Conservation (phyloP, 2,888 invertebrate species). For the Plagiodera versicolora region DNA sequence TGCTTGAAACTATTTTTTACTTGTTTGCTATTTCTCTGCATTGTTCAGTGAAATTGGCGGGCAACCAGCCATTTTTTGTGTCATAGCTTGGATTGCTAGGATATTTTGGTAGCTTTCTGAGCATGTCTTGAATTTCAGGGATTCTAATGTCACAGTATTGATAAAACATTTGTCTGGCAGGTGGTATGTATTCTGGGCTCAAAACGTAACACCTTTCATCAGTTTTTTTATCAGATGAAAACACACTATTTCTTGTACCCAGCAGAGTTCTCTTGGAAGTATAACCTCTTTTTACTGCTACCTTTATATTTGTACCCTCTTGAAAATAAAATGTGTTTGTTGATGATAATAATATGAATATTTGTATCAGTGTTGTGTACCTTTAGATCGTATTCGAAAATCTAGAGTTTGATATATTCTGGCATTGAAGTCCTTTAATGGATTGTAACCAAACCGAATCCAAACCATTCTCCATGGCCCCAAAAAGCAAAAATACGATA, state of each 20-base stretch:
- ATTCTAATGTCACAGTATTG: conserved; percentile 83
- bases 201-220: conserved; percentile 62
- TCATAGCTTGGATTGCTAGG: conserved; percentile 66
- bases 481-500: conserved; percentile 82
- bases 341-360: background rate
- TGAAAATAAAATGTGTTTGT: conserved; percentile 24
- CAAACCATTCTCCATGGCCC: conserved; percentile 95
- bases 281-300: conserved; percentile 58
- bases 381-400: conserved; percentile 69
- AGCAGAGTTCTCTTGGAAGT: conserved; percentile 30
- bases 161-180: conserved; percentile 86
- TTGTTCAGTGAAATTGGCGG: conserved; percentile 67
- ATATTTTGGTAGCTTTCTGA: conserved; percentile 67
- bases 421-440: conserved; percentile 74
- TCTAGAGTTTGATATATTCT: conserved; percentile 89
- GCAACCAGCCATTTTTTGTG: conserved; percentile 78
- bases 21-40: conserved; percentile 74
- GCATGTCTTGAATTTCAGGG: conserved; percentile 77
- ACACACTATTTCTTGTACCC: conserved; percentile 37
- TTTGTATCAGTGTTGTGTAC: conserved; percentile 50
- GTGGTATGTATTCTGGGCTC: conserved; percentile 73
- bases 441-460: conserved; percentile 91
- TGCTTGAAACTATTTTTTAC: conserved; percentile 44
- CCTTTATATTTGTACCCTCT: conserved; percentile 58
- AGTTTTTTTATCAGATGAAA: conserved; percentile 4